Evolutionary conservation across 2,797 vertebrate species (phyloP).

Genomic region (Hylomyscus alleni): DNA sequence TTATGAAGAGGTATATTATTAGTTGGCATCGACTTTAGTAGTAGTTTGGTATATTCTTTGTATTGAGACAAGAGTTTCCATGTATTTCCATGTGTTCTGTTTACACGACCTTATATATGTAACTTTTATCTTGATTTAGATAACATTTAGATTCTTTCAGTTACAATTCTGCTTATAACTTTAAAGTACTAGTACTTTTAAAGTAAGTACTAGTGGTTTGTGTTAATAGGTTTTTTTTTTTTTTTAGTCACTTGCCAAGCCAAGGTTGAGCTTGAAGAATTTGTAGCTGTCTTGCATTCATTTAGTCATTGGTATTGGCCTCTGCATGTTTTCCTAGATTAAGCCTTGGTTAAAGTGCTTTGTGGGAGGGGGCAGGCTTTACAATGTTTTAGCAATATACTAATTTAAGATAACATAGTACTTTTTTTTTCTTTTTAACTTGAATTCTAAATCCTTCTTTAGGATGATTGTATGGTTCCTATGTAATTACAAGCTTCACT

Average conservation of each 20-base stretch:
- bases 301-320: constrained; percentile 21
- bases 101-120: neutral
- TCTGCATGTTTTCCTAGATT: constrained; percentile 38
- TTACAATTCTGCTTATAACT: constrained; percentile 19
- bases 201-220: neutral
- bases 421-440: neutral
- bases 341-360: constrained; percentile 65
- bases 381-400: constrained; percentile 50
- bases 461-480: neutral
- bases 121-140: constrained; percentile 37
- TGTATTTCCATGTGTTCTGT: neutral
- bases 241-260: constrained; percentile 53
- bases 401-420: constrained; percentile 2
- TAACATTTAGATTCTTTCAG: constrained; percentile 9
- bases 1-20: constrained; percentile 29
- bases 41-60: neutral
- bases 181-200: neutral
- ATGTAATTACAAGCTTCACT: constrained; percentile 26
- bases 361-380: neutral
- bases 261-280: neutral
- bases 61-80: neutral
- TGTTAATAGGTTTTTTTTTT: constrained; percentile 14
- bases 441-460: neutral
- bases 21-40: neutral
- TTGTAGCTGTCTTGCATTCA: constrained; percentile 13